Evolutionary conservation across 2,888 invertebrate species (phyloP).

Genomic region (Aleiodes testaceus): DNA sequence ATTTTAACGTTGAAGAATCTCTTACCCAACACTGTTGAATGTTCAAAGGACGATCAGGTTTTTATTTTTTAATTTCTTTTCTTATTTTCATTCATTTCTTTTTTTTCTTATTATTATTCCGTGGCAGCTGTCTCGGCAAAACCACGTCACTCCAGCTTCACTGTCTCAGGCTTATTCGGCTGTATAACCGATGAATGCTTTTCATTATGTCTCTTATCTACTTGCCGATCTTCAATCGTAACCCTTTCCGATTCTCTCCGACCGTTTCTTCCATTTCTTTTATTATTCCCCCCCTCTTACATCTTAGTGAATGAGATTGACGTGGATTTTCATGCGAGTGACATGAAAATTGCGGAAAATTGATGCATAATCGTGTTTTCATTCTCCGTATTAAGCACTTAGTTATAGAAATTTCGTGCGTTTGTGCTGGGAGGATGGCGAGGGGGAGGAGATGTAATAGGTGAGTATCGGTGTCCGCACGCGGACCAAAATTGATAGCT

Average conservation of each 20-base stretch:
- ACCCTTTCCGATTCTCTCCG: constrained; percentile 45
- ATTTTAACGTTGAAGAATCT: constrained; percentile 44
- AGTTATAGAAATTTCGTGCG: neutral
- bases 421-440: constrained; percentile 1
- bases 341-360: too few relatives aligned
- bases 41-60: constrained; percentile 67
- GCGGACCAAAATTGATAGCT: constrained; percentile 63
- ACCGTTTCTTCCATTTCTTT: constrained; percentile 36
- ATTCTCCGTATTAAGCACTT: neutral
- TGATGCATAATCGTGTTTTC: neutral
- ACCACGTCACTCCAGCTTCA: constrained; percentile 71
- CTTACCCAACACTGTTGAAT: constrained; percentile 46
- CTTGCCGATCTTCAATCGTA: constrained; percentile 60
- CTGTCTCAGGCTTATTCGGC: constrained; percentile 61
- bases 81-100: constrained; percentile 49
- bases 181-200: constrained; percentile 68
- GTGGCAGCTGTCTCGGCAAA: constrained; percentile 69
- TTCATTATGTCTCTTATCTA: constrained; percentile 71
- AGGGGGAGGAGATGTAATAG: constrained; percentile 53
- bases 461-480: constrained; percentile 61
- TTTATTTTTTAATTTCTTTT: constrained; percentile 49
- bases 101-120: too few relatives aligned
- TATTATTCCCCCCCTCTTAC: constrained; percentile 41
- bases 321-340: too few relatives aligned
- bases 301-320: constrained; percentile 12